Evolutionary conservation across 2,797 vertebrate species (phyloP), one percentile per base, ranked within the genome.

Genomic region (Mallotus villosus): DNA sequence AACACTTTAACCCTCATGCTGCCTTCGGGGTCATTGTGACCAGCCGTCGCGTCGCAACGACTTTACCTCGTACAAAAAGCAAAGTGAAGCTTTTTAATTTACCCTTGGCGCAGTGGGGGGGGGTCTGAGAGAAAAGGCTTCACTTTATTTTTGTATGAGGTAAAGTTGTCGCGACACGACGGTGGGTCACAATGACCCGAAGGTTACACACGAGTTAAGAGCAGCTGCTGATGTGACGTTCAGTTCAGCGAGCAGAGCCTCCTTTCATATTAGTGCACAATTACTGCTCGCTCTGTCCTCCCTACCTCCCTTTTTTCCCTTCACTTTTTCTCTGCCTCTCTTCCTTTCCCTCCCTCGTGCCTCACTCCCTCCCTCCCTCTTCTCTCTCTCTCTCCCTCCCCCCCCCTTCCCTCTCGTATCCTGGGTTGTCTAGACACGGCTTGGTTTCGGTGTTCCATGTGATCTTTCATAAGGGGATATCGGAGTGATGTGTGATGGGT

Each of bases 391-490:
- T 59, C 21, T 27, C 37, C 25, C 11, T 8, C 21, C 25, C 19
- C 41, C 24, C 27, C 12, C n/a, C 22, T 41, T 5, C 34, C 21
- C 22, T 46, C 22, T 29, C 27, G 27, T 29, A 29, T 7, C 7
- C 41, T 41, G 7, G 6, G 25, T 11, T 29, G 0, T 29, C 79
- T 79, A 81, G 72, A 73, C 82, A 53, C 64, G 62, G 21, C 25
- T 70, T 19, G 73, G 80, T 70, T 73, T 77, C 74, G 81, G 60
- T n/a, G 2, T 74, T 82, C 75, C 85, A 87, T 87, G 82, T 85
- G 82, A 84, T 84, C 73, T 89, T 84, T 86, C 70, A 77, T 85
- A 80, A 86, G 70, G 61, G 72, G 77, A 86, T 81, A 77, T 61
- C 1, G 51, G 58, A n/a, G 21, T 55, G 24, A 75, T 64, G 79